Evolutionary conservation across 2,113 vertebrate species (phyloP).

Genomic region (Rutilus rutilus): DNA sequence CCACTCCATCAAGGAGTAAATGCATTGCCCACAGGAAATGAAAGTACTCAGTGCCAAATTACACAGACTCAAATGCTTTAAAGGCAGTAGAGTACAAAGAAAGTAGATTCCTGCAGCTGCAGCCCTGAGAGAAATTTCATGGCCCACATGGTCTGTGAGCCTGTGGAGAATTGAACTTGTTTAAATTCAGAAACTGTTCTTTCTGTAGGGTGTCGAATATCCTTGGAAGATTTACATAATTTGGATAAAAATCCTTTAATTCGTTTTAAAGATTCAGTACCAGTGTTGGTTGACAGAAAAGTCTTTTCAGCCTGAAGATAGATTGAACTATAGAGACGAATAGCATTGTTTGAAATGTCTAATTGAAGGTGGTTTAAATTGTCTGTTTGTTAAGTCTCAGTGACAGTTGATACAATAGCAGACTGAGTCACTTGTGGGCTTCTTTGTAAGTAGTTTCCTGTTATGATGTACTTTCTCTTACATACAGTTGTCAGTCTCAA

Average conservation of each 20-base stretch:
- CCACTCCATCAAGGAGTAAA: constrained; percentile 62
- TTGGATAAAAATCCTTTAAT: constrained; percentile 32
- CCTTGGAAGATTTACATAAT: constrained; percentile 33
- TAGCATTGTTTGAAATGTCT: neutral
- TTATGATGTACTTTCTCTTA: neutral
- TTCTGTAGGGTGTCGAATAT: constrained; percentile 68
- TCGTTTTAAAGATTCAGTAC: constrained; percentile 14
- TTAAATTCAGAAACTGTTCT: constrained; percentile 76
- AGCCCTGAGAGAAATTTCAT: constrained; percentile 73
- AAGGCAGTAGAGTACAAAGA: constrained; percentile 65
- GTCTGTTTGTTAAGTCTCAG: neutral
- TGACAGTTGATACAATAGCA: constrained; percentile 13
- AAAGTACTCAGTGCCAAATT: constrained; percentile 69
- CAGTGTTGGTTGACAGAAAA: neutral
- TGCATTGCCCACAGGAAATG: constrained; percentile 57
- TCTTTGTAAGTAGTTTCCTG: neutral
- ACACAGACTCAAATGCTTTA: constrained; percentile 61
- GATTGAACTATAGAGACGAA: constrained; percentile 9
- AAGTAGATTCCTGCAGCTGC: constrained; percentile 69
- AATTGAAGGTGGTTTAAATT: neutral
- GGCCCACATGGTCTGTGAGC: constrained; percentile 67
- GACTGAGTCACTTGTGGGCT: neutral
- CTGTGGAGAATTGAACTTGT: constrained; percentile 66
- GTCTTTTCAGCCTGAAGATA: neutral
- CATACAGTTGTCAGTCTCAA: too few relatives aligned